Percentiles rank a stretch among this genome's conserved stretches.
phyloP scores from a whole-genome alignment of 2,113 vertebrate genomes.

The Mormyrus lacerda region DNA sequence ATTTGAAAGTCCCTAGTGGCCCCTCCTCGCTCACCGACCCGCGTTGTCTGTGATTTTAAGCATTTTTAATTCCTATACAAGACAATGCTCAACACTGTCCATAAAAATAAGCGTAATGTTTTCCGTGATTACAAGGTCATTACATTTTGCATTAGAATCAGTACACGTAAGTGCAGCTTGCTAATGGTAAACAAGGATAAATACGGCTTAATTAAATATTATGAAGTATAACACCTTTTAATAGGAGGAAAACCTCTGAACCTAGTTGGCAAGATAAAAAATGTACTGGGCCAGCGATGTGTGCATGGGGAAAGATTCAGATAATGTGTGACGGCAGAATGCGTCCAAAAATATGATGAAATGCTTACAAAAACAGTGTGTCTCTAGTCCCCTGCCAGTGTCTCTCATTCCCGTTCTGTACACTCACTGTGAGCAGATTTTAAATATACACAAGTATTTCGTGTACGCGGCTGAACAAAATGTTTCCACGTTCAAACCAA shows the following conservation, averaged over 20 bases:
- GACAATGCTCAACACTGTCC: background rate
- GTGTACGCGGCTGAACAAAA: background rate
- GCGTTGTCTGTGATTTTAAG: background rate
- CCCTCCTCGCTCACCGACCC: background rate
- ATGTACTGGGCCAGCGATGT: background rate
- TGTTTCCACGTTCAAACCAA: background rate
- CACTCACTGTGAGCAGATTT: background rate
- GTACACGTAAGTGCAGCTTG: slow-evolving; percentile 48
- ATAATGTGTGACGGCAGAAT: background rate
- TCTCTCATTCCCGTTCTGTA: background rate
- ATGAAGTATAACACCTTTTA: background rate
- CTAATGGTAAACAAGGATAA: slow-evolving; percentile 19
- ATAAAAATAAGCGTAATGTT: background rate
- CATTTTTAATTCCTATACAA: background rate
- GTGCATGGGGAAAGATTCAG: background rate
- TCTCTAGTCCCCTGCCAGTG: background rate
- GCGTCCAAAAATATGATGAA: background rate
- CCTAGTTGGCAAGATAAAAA: slow-evolving; percentile 2
- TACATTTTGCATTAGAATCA: slow-evolving; percentile 47
- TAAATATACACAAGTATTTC: background rate
- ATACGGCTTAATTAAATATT: background rate
- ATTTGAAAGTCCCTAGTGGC: background rate
- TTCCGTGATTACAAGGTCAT: slow-evolving; percentile 49
- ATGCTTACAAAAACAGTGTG: background rate
- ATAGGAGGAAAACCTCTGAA: background rate